phyloP scores from a whole-genome alignment of 2,113 vertebrate species.

The Hippotragus niger region DNA sequence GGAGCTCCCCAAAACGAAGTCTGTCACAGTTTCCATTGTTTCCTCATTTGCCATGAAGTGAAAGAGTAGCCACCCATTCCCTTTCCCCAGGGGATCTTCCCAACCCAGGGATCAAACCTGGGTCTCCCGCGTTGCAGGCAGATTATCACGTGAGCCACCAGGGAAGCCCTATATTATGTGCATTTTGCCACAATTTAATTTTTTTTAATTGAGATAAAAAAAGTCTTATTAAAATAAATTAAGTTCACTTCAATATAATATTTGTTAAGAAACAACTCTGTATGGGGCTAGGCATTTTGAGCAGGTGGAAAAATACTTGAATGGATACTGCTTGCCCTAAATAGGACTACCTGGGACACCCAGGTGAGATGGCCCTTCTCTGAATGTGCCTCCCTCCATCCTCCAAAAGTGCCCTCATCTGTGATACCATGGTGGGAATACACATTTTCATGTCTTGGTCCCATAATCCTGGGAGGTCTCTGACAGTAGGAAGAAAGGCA shows the following conservation, averaged over 20 bases:
- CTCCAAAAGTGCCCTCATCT: neutral
- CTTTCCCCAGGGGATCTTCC: neutral
- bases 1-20: neutral
- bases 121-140: neutral
- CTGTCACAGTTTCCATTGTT: neutral
- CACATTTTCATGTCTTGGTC: fast-evolving
- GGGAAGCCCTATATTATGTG: neutral
- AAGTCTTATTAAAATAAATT: neutral
- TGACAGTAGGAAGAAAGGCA: fast-evolving
- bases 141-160: neutral
- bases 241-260: neutral
- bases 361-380: neutral
- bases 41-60: neutral
- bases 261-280: neutral
- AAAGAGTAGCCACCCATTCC: neutral
- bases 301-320: neutral
- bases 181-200: neutral
- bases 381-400: fast-evolving
- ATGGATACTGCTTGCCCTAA: neutral
- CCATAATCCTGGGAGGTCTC: neutral
- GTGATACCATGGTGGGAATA: neutral
- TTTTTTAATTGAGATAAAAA: neutral
- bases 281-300: neutral
- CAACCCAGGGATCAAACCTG: neutral
- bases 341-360: neutral